Conservation (phyloP, 2,797 vertebrate species). For the Siniperca scherzeri region DNA sequence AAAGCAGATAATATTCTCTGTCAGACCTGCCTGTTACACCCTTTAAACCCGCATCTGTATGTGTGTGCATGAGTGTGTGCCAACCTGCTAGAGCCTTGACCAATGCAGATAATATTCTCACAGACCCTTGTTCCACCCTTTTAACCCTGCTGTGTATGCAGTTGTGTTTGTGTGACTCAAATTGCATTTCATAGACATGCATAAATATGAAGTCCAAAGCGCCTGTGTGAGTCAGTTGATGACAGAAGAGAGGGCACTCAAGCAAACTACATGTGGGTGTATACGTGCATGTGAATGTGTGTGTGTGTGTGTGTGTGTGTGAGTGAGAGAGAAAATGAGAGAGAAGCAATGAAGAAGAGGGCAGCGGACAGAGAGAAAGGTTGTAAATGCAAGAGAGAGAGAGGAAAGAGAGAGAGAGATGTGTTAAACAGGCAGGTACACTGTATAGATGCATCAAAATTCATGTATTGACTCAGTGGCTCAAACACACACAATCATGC, state of each 20-base stretch:
- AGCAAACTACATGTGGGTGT: slow-evolving; percentile 21
- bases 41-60: slow-evolving; percentile 30
- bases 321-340: not conserved
- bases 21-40: slow-evolving; percentile 43
- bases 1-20: slow-evolving; percentile 53
- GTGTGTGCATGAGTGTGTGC: not conserved
- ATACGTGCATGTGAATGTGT: not conserved
- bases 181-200: slow-evolving; percentile 12
- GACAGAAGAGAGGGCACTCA: slow-evolving; percentile 21
- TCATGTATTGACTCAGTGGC: not conserved
- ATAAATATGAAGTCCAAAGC: slow-evolving; percentile 30
- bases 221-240: slow-evolving; percentile 12
- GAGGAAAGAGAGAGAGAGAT: not conserved
- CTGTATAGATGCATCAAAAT: slow-evolving; percentile 8
- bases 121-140: slow-evolving; percentile 34
- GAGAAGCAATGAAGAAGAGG: slow-evolving; percentile 17
- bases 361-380: not conserved
- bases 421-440: not conserved
- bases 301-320: not conserved
- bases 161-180: not conserved
- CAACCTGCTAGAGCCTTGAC: slow-evolving; percentile 43
- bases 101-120: slow-evolving; percentile 48
- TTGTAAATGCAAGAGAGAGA: not conserved
- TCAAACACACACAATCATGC: not conserved
- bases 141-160: slow-evolving; percentile 13